Conservation (phyloP, 2,888 invertebrate genomes). For the Eulithis testata region DNA sequence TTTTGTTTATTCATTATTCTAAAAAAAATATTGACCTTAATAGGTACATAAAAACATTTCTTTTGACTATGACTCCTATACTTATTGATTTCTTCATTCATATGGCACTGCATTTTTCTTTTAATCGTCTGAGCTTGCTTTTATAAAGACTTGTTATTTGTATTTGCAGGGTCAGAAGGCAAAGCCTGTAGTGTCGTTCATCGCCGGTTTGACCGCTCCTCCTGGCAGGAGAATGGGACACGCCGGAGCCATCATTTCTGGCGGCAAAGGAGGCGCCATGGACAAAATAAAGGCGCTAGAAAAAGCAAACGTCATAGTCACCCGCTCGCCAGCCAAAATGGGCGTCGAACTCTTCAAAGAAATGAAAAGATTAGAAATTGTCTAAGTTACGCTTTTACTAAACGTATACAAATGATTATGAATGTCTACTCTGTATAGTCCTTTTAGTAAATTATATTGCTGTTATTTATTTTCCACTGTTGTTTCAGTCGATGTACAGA, state of each 20-base stretch:
- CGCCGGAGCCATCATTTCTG: conserved; percentile 99
- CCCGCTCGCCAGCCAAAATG: conserved; percentile 98
- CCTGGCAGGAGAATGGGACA: conserved; percentile 99
- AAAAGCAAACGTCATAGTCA: conserved; percentile 96
- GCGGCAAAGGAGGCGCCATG: conserved; percentile 98
- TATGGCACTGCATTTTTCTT: too few species aligned
- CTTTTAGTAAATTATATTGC: conserved; percentile 67
- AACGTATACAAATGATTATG: conserved; percentile 46
- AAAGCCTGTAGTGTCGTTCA: conserved; percentile 99
- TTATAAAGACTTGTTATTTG: conserved; percentile 17
- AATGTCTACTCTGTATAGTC: conserved; percentile 67
- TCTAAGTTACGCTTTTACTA: conserved; percentile 61
- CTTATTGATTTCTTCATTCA: too few species aligned
- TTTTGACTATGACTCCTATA: too few species aligned
- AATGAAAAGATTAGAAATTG: conserved; percentile 92
- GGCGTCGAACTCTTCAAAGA: conserved; percentile 94
- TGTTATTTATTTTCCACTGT: conserved; percentile 71
- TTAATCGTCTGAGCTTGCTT: not conserved
- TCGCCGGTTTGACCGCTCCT: conserved; percentile 99
- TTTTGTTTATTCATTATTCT: too few species aligned
- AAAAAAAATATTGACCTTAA: too few species aligned
- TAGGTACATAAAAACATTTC: too few species aligned
- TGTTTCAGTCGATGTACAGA: conserved; percentile 51
- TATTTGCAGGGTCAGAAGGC: conserved; percentile 90
- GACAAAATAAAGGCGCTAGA: conserved; percentile 98